A percentile compares a stretch with the other conserved stretches of the same genome.
These are phyloP conservation scores for Neolamprologus hecqui DNA, from an alignment of 2,113 vertebrate species.

Conservation along the genomic window DNA sequence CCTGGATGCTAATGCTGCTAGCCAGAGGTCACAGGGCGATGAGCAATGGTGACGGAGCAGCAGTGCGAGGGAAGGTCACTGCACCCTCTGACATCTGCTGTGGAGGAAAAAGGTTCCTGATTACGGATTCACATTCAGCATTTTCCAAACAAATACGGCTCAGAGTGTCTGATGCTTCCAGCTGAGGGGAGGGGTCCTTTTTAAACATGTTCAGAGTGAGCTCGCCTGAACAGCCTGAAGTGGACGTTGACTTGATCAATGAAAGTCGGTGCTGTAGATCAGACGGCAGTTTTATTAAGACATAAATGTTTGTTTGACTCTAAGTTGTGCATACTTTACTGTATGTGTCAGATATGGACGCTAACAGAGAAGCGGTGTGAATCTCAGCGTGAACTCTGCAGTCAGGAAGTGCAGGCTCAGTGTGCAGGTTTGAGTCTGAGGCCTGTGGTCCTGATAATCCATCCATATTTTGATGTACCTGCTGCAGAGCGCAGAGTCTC, in stretches of 20 bases:
- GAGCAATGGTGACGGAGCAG: not conserved
- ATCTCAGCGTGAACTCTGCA: not conserved
- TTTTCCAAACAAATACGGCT: not conserved
- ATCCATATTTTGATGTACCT: not conserved
- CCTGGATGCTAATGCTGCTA: not conserved
- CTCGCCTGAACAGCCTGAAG: not conserved
- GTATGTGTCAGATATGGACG: not conserved
- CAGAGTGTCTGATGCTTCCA: not conserved
- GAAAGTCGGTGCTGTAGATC: not conserved
- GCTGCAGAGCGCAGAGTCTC: not conserved
- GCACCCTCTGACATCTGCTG: not conserved
- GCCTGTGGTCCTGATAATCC: not conserved
- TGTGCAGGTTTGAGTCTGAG: not conserved
- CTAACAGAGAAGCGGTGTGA: not conserved
- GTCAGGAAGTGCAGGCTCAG: not conserved
- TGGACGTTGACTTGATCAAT: accelerated
- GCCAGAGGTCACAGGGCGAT: not conserved
- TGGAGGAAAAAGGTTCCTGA: not conserved
- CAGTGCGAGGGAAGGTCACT: not conserved
- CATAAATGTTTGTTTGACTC: not conserved
- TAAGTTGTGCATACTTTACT: not conserved
- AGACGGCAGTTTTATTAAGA: not conserved
- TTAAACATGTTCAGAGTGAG: not conserved
- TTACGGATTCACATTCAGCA: not conserved
- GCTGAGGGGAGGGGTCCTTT: not conserved